Evolutionary conservation across 2,888 invertebrate species (phyloP).

Genomic region (Pyrocoelia pectoralis): DNA sequence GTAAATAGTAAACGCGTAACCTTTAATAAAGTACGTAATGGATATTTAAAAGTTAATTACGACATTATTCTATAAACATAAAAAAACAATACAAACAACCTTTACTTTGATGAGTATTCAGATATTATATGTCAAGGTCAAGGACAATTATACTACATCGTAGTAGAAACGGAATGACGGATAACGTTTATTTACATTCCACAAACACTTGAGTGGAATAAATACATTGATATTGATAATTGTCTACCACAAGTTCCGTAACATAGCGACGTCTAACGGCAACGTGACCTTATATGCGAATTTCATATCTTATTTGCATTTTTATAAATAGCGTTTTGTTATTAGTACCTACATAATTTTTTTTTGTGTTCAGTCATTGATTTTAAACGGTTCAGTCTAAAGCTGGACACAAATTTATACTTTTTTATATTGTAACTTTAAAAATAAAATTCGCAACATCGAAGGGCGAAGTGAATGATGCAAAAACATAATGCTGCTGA

Average conservation of each 20-base stretch:
- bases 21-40: neutral
- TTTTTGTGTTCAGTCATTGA: too few relatives aligned
- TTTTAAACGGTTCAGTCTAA: too few relatives aligned
- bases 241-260: neutral
- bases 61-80: conserved; percentile 4
- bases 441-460: too few relatives aligned
- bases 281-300: conserved; percentile 27
- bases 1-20: neutral
- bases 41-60: neutral
- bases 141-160: conserved; percentile 27
- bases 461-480: too few relatives aligned
- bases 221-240: conserved; percentile 37
- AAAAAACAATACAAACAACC: neutral
- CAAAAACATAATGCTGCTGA: too few relatives aligned
- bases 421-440: too few relatives aligned
- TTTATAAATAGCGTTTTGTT: too few relatives aligned
- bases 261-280: conserved; percentile 17
- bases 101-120: neutral
- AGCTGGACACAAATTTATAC: too few relatives aligned
- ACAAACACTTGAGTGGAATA: conserved; percentile 34
- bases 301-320: neutral
- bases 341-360: too few relatives aligned
- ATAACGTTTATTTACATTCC: conserved; percentile 40
- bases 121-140: conserved; percentile 24
- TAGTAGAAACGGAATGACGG: conserved; percentile 37